Conservation (phyloP, 2,113 vertebrate genomes). For the Cebidichthys violaceus region DNA sequence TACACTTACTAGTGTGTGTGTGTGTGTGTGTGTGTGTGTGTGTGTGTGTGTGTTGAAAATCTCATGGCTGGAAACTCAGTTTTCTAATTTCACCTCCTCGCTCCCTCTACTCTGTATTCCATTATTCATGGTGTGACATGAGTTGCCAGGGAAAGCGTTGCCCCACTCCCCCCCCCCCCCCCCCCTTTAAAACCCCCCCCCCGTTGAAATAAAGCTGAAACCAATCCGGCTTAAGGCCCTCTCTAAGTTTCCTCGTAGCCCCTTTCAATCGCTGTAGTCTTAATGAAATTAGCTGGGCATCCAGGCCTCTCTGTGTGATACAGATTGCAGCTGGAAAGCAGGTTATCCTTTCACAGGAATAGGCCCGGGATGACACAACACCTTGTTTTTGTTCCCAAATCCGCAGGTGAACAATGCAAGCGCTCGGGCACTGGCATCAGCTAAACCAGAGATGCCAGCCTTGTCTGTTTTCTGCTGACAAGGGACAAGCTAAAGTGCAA, state of each 20-base stretch:
- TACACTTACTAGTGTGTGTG: too few relatives aligned
- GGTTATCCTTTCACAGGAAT: slow-evolving; percentile 53
- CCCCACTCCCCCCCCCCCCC: slow-evolving; percentile 45
- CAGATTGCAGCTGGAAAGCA: slow-evolving; percentile 44
- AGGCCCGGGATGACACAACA: slow-evolving; percentile 46
- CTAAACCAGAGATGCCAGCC: slow-evolving; percentile 37
- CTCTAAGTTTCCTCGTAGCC: background rate
- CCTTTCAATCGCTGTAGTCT: slow-evolving; percentile 22
- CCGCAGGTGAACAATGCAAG: slow-evolving; percentile 55
- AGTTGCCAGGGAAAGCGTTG: slow-evolving; percentile 40
- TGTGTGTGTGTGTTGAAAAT: too few relatives aligned
- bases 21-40: too few relatives aligned
- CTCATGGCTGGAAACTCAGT: slow-evolving; percentile 29
- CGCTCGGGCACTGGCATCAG: slow-evolving; percentile 14
- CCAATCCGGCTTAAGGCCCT: slow-evolving; percentile 49
- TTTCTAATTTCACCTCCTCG: slow-evolving; percentile 30
- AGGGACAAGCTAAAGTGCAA: slow-evolving; percentile 29
- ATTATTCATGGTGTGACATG: slow-evolving; percentile 66
- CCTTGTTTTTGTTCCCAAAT: slow-evolving; percentile 60
- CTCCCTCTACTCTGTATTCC: slow-evolving; percentile 37
- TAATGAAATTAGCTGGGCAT: slow-evolving; percentile 47
- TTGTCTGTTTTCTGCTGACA: slow-evolving; percentile 53
- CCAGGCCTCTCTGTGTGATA: slow-evolving; percentile 32
- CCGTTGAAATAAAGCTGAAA: slow-evolving; percentile 44
- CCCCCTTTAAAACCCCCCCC: background rate